Base-by-base conservation (phyloP, 2,888 invertebrate species). In the Prosapia bicincta region DNA sequence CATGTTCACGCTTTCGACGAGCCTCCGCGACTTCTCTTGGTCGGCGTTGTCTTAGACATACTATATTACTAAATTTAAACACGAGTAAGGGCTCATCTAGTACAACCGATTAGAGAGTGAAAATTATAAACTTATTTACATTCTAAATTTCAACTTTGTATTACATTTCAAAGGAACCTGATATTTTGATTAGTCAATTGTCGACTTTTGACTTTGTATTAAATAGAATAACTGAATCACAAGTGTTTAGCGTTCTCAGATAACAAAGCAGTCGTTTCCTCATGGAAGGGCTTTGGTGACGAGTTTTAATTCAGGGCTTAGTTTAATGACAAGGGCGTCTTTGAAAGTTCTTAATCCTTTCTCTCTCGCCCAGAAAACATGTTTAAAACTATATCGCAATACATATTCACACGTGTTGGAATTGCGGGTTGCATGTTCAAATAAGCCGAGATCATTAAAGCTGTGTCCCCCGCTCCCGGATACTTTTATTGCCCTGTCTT, bases 311-410 rank as follows among this genome's bases (percentile, higher is more conserved):
- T 74, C 74, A 38, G 74, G 69, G 74, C 74, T 74, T 69, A 69
- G 74, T 69, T 74, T 74, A 74, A 74, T 69, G 74, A 69, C 20
- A 54, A 69, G 69, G 74, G 54, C 68, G 74, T 74, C 74, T 74
- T 74, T 74, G 69, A n/a, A 74, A 74, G 68, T 74, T 74, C 43
- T 69, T 74, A 74, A 74, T 74, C 74, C 74, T 20, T 67, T 26
- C 54, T 74, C 43, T 54, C 54, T 13, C 54, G 54, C 54, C 68
- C 74, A 69, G 74, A 74, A 74, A 74, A 54, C 74, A 69, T 74
- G 74, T 74, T 74, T 74, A 74, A 74, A 74, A 74, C 74, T 74
- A 74, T 74, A 74, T 74, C 69, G 54, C 54, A 20, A 54, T 69
- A 74, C 74, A 69, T 69, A 74, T 69, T 69, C 74, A 74, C 74